A percentile compares a stretch with the other conserved stretches of the same genome.
These are phyloP conservation scores for Clinocottus analis DNA, from an alignment of 2,113 vertebrate species.

Conservation along the genomic window DNA sequence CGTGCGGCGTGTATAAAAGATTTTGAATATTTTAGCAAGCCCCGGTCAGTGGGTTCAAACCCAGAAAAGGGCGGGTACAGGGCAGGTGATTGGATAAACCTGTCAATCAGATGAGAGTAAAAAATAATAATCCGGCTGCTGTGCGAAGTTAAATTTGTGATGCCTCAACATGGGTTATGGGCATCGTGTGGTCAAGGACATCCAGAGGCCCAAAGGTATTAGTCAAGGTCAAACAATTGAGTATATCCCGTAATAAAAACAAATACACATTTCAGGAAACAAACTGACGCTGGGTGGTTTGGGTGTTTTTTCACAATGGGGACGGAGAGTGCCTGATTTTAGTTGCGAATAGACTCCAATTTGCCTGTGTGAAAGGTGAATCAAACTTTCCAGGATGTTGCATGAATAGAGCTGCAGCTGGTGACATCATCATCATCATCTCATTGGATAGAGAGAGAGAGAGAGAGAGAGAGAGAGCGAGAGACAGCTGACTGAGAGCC, in stretches of 20 bases:
- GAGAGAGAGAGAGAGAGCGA: background rate
- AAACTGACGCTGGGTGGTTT: background rate
- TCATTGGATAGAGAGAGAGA: constrained; percentile 4
- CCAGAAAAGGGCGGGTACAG: too few relatives aligned
- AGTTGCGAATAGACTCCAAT: background rate
- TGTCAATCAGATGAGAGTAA: too few relatives aligned
- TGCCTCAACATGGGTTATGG: background rate
- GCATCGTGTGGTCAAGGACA: background rate
- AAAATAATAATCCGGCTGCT: too few relatives aligned
- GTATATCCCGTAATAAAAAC: background rate
- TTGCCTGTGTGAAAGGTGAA: background rate
- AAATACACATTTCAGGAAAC: too few relatives aligned
- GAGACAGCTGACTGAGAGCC: constrained; percentile 11
- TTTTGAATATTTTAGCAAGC: background rate
- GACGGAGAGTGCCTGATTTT: background rate
- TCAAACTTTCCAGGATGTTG: constrained; percentile 40
- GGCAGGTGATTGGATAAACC: too few relatives aligned
- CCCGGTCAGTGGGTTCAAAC: background rate
- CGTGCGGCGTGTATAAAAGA: background rate
- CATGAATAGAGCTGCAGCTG: constrained; percentile 10
- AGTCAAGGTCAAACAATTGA: background rate
- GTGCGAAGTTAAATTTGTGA: too few relatives aligned
- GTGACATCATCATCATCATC: constrained; percentile 8
- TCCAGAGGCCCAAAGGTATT: background rate
- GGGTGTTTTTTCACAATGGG: background rate